Evolutionary conservation across 1,140 invertebrate species (phyloP).

Genomic region (Tetranychus urticae): DNA sequence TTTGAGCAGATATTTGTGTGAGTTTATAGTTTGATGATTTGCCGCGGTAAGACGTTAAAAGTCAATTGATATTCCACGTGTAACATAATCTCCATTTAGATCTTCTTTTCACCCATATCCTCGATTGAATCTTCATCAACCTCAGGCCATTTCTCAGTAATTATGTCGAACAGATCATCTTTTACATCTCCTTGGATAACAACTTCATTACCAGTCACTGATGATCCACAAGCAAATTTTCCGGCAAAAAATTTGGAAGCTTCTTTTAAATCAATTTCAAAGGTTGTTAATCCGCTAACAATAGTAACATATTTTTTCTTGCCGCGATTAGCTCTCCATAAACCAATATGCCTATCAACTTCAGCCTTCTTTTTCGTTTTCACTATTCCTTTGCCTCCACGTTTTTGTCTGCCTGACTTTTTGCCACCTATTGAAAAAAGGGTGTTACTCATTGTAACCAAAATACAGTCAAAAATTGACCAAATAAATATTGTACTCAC

Average conservation of each 20-base stretch:
- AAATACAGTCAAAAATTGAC: too few species aligned
- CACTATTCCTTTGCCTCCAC: conserved; percentile 65
- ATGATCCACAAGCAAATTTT: conserved; percentile 94
- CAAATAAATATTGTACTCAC: conserved; percentile 17
- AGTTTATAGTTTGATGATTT: too few species aligned
- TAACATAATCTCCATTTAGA: conserved; percentile 14
- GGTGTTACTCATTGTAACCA: too few species aligned
- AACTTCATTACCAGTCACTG: conserved; percentile 95
- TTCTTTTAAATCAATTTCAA: conserved; percentile 90
- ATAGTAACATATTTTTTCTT: conserved; percentile 95
- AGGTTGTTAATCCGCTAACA: conserved; percentile 46
- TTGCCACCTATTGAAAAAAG: conserved; percentile 26
- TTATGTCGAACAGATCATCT: conserved; percentile 86
- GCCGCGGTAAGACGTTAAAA: too few species aligned
- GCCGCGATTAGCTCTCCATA: conserved; percentile 74
- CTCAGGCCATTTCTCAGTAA: conserved; percentile 91
- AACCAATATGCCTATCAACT: conserved; percentile 42
- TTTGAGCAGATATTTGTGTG: too few species aligned
- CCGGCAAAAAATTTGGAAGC: conserved; percentile 93
- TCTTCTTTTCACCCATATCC: conserved; percentile 29
- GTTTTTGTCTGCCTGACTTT: conserved; percentile 65
- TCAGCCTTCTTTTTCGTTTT: conserved; percentile 61
- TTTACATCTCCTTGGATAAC: conserved; percentile 97
- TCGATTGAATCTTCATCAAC: conserved; percentile 32
- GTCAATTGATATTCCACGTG: too few species aligned